Conservation (phyloP, 2,113 vertebrate species). For the Martes martes region DNA sequence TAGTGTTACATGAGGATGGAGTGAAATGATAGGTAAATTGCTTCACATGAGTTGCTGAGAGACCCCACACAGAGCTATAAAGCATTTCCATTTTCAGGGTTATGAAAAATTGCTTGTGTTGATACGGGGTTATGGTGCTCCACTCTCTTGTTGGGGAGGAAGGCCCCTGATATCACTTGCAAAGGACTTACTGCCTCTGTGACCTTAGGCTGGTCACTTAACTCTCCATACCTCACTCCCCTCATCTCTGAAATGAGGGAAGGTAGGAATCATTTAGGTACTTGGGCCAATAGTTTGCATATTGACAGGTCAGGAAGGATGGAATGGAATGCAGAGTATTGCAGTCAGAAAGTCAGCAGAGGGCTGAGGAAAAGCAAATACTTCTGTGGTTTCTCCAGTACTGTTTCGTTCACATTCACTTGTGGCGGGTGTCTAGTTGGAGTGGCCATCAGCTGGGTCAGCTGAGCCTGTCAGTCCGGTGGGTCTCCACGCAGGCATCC, state of each 20-base stretch:
- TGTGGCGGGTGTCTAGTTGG: neutral
- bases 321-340: neutral
- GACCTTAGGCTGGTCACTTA: neutral
- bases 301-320: neutral
- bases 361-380: neutral
- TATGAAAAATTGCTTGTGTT: neutral
- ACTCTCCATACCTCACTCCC: neutral
- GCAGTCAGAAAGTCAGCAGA: neutral
- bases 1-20: neutral
- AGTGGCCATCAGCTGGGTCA: neutral
- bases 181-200: neutral
- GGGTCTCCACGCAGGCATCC: rapidly evolving
- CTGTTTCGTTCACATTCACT: neutral
- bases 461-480: neutral
- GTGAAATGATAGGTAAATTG: neutral
- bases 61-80: neutral
- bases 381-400: neutral
- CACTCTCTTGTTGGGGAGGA: neutral
- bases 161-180: neutral
- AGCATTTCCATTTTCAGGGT: neutral
- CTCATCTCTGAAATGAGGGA: neutral
- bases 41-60: neutral
- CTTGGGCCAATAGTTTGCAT: neutral
- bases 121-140: neutral
- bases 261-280: neutral